Percentiles rank a stretch among this genome's conserved stretches.
These are phyloP conservation scores for Paratilapia polleni DNA, from an alignment of 2,113 vertebrate genomes.

Conservation along the genomic window DNA sequence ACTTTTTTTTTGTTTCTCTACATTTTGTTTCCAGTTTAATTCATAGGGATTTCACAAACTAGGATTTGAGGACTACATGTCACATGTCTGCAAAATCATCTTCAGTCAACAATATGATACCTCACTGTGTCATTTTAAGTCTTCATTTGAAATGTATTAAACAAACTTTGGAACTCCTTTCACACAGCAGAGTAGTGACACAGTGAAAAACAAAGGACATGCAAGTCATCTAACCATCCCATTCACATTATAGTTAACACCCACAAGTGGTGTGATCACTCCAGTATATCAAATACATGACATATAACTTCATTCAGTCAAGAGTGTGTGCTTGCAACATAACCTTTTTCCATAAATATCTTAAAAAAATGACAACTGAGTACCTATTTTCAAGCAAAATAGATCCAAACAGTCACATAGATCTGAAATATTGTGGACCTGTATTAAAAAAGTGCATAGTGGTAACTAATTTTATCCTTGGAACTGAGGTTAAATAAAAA, in stretches of 20 bases:
- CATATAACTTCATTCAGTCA: constrained; percentile 27
- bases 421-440: constrained; percentile 45
- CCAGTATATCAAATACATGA: constrained; percentile 25
- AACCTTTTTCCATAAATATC: constrained; percentile 47
- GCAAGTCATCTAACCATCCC: background rate
- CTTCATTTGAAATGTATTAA: constrained; percentile 46
- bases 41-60: constrained; percentile 29
- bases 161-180: background rate
- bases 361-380: constrained; percentile 34
- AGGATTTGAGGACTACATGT: constrained; percentile 7
- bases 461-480: constrained; percentile 4
- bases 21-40: constrained; percentile 42
- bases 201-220: constrained; percentile 28
- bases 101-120: constrained; percentile 10
- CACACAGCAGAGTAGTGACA: constrained; percentile 15
- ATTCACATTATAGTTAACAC: constrained; percentile 48
- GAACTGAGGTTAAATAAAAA: constrained; percentile 12
- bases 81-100: constrained; percentile 10
- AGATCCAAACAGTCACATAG: constrained; percentile 22
- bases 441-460: constrained; percentile 65
- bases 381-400: constrained; percentile 41
- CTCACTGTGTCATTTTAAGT: constrained; percentile 2
- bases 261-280: background rate
- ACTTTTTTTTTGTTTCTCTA: background rate
- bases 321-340: constrained; percentile 3